These are phyloP conservation scores for Barbus barbus DNA, from an alignment of 2,113 vertebrate species.

Conservation along the genomic window DNA sequence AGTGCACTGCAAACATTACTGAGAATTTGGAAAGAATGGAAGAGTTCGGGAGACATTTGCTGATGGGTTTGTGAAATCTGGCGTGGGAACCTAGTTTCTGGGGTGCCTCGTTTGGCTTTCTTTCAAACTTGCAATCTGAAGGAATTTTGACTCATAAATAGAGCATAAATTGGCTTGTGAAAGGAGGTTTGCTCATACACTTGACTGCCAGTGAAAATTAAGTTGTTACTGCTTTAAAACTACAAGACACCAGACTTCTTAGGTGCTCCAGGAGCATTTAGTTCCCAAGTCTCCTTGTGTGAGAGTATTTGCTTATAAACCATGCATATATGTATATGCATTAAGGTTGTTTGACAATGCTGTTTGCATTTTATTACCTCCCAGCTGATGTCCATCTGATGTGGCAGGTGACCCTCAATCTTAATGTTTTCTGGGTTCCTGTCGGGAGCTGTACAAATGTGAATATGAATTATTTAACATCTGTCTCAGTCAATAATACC, in stretches of 20 bases:
- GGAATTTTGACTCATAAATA: slow-evolving; percentile 14
- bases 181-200: slow-evolving; percentile 4
- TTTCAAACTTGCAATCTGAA: background rate
- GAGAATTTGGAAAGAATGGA: slow-evolving; percentile 26
- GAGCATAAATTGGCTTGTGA: background rate
- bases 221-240: background rate
- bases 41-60: background rate
- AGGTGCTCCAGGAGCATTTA: background rate
- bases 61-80: slow-evolving; percentile 4
- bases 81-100: background rate
- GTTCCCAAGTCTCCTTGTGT: background rate
- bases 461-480: slow-evolving; percentile 43
- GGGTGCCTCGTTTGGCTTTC: slow-evolving; percentile 3
- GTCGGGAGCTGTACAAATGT: slow-evolving; percentile 83
- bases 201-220: background rate
- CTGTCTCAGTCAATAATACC: slow-evolving; percentile 23
- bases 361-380: slow-evolving; percentile 75
- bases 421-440: slow-evolving; percentile 89
- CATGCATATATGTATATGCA: slow-evolving; percentile 19
- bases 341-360: slow-evolving; percentile 13
- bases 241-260: background rate
- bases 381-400: slow-evolving; percentile 96
- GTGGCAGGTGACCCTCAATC: slow-evolving; percentile 84
- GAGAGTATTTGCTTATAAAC: background rate
- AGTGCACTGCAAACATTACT: slow-evolving; percentile 5